Evolutionary conservation across 37 sponge, comb jelly and placozoan species (phyloP), one percentile per base, ranked within the genome.

Genomic region (Spongia lamella): DNA sequence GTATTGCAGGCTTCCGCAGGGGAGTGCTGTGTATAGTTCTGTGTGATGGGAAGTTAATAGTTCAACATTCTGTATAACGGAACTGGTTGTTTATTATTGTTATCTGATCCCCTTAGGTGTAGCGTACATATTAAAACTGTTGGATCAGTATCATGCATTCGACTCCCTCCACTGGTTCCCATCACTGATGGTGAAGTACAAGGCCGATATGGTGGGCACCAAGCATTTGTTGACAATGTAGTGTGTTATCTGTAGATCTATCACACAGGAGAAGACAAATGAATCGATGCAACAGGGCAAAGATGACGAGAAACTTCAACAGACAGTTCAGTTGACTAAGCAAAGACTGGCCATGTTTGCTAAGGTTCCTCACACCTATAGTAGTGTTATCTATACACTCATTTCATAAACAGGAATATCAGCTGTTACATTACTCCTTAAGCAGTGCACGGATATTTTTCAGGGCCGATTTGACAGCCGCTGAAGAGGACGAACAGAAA

Each of bases 161-260:
- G 98, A 97, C 69, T 97, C 98, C 32, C 84, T 97, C 19, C 98
- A 97, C 74, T 97, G 98, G 98, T 91, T 94, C 39, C 81, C 85
- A 21, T 91, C 94, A 54, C 87, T 97, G 57, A 79, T 61, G 29
- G 59, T 32, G 26, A 97, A 94, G 71, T 88, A 85, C 35, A 32
- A 63, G 59, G 75, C 64, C 24, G 98, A 97, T 7, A 71, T 79
- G 87, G 94, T 90, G 26, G 37, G 77, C n/a, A n/a, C n/a, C n/a
- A n/a, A n/a, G n/a, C n/a, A 47, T 20, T 33, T 17, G 31, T 53
- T 25, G 56, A 61, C 33, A 21, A 16, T 21, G 14, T 20, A 9
- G 49, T 76, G 13, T 20, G 24, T 21, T 43, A 17, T 62, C 35
- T 64, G 56, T 56, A 17, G 26, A 30, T 26, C 53, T 7, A 53